Evolutionary conservation across 2,113 vertebrate species (phyloP).

Genomic region (Sphaerodactylus townsendi): DNA sequence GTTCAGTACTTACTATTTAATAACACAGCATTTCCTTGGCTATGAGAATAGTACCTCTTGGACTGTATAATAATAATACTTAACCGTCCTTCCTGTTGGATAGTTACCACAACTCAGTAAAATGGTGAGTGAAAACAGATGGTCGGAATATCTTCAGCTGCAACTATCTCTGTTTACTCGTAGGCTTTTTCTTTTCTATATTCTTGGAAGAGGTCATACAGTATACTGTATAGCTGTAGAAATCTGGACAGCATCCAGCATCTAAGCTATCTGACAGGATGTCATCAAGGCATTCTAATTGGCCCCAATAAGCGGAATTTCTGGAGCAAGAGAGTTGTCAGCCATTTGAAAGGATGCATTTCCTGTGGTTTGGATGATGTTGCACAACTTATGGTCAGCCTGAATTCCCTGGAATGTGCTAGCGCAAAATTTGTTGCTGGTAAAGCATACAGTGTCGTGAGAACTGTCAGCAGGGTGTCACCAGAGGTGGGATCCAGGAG

Average conservation of each 20-base stretch:
- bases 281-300: slow-evolving; percentile 46
- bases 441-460: slow-evolving; percentile 7
- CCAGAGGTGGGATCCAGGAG: no score
- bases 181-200: slow-evolving; percentile 22
- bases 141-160: slow-evolving; percentile 1
- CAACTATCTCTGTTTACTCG: slow-evolving; percentile 1
- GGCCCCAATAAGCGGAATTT: slow-evolving; percentile 42
- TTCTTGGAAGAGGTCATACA: slow-evolving; percentile 3
- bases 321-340: slow-evolving; percentile 42
- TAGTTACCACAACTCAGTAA: not conserved
- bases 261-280: slow-evolving; percentile 36
- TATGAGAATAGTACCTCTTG: not conserved
- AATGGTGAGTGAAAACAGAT: slow-evolving; percentile 2
- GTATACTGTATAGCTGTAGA: slow-evolving; percentile 27
- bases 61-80: not conserved
- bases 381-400: slow-evolving; percentile 53
- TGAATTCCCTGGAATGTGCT: slow-evolving; percentile 56
- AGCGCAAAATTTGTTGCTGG: slow-evolving; percentile 22
- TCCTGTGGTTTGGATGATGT: slow-evolving; percentile 44
- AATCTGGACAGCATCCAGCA: slow-evolving; percentile 45
- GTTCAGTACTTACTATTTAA: slow-evolving; percentile 4
- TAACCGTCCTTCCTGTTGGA: slow-evolving; percentile 14
- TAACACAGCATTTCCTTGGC: slow-evolving; percentile 5
- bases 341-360: slow-evolving; percentile 47
- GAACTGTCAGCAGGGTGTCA: not conserved